Evolutionary conservation across 2,797 vertebrate species (phyloP).

Genomic region (Champsocephalus esox): DNA sequence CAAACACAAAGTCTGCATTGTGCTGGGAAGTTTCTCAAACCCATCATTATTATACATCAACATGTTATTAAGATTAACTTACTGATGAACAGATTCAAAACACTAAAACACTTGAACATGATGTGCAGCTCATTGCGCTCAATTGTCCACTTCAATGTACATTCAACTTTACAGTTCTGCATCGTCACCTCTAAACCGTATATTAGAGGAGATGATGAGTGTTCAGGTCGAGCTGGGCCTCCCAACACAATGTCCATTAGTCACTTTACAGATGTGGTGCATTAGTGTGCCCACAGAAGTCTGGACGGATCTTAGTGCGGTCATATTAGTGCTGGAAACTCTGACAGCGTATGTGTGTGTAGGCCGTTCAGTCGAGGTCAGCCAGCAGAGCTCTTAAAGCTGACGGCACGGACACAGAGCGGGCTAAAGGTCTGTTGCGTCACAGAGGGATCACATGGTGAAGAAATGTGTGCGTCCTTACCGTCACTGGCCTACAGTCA

Average conservation of each 20-base stretch:
- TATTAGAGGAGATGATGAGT: neutral
- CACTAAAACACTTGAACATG: too few species aligned
- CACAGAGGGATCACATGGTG: neutral
- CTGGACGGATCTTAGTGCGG: neutral
- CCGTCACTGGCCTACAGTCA: neutral
- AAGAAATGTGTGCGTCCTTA: neutral
- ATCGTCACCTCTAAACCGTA: neutral
- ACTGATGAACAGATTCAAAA: neutral
- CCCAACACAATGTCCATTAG: neutral
- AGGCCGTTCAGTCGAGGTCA: too few species aligned
- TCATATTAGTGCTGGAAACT: neutral
- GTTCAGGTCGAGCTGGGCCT: neutral
- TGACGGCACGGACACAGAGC: neutral
- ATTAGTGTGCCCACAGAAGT: neutral
- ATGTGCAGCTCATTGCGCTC: neutral
- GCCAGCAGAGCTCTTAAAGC: too few species aligned
- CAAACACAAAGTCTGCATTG: neutral
- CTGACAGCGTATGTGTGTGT: neutral
- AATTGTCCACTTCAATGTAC: neutral
- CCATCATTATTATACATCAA: neutral
- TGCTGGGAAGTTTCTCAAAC: slow-evolving; percentile 2
- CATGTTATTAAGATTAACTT: neutral
- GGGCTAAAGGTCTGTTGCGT: neutral
- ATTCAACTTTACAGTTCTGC: neutral
- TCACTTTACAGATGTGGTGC: neutral